A percentile compares a stretch with the other conserved stretches of the same genome.
These are phyloP conservation scores for Diachasmimorpha longicaudata DNA, from an alignment of 1,140 invertebrate genomes.

Conservation along the genomic window DNA sequence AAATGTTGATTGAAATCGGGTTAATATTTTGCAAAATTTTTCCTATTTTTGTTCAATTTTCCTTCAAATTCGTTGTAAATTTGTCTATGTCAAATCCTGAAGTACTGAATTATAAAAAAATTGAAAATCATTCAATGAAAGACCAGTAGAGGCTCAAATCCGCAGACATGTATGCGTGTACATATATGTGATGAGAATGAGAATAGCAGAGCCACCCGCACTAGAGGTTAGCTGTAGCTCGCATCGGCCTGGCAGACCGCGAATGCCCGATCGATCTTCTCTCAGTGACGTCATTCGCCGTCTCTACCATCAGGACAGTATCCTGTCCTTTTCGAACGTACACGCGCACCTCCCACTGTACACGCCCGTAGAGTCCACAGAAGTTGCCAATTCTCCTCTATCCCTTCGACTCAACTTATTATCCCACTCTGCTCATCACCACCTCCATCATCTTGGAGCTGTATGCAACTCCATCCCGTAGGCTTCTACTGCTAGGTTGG, in stretches of 20 bases:
- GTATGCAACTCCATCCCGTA: not conserved
- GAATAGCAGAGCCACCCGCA: not conserved
- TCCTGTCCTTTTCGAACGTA: not conserved
- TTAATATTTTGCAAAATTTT: too few species aligned
- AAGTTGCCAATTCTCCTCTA: not conserved
- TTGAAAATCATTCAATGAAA: too few species aligned
- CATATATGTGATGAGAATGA: too few species aligned
- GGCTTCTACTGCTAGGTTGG: too few species aligned
- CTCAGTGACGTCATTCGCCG: conserved; percentile 31
- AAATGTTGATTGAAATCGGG: too few species aligned
- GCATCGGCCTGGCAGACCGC: conserved; percentile 29
- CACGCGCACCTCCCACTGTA: not conserved
- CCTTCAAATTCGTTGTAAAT: too few species aligned
- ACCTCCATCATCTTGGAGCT: not conserved
- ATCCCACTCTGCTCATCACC: not conserved
- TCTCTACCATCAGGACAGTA: conserved; percentile 9
- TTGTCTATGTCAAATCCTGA: too few species aligned
- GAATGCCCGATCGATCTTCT: conserved; percentile 37
- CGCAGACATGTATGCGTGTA: too few species aligned
- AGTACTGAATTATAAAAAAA: too few species aligned
- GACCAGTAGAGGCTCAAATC: too few species aligned
- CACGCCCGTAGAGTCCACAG: not conserved
- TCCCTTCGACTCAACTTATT: not conserved
- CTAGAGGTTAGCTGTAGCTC: conserved; percentile 3
- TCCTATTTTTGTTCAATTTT: too few species aligned